Percentiles rank a stretch among this genome's conserved stretches.
These are phyloP conservation scores for Erinaceus europaeus DNA, from an alignment of 2,113 vertebrate species.

Conservation along the genomic window DNA sequence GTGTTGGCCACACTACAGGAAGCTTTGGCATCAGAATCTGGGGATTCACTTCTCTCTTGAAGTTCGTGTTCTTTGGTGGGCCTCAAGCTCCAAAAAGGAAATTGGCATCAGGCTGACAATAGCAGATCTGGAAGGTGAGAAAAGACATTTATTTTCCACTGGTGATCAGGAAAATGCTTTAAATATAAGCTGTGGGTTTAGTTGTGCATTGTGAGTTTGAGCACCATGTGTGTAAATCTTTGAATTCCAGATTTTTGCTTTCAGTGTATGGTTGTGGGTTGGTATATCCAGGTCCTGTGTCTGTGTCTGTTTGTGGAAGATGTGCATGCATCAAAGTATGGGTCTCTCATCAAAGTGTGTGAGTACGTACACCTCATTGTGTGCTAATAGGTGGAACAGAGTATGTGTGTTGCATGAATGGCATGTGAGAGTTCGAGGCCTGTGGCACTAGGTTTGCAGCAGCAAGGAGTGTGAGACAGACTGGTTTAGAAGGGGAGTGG, in stretches of 20 bases:
- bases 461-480: too few species aligned
- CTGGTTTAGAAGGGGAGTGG: too few species aligned
- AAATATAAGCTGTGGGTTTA: conserved; percentile 29
- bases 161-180: conserved; percentile 43
- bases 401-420: too few species aligned
- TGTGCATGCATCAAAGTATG: neutral
- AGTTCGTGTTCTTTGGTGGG: conserved; percentile 49
- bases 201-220: too few species aligned
- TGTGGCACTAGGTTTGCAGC: too few species aligned
- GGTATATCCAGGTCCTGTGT: too few species aligned
- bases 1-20: neutral
- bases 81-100: conserved; percentile 50
- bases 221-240: neutral
- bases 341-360: neutral
- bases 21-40: neutral
- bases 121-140: conserved; percentile 56
- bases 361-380: too few species aligned
- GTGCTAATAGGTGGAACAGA: too few species aligned
- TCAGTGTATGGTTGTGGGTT: neutral
- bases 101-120: conserved; percentile 54
- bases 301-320: neutral
- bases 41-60: conserved; percentile 47
- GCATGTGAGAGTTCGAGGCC: too few species aligned
- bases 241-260: neutral
- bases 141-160: conserved; percentile 53